Evolutionary conservation across 2,113 vertebrate genomes (phyloP).

Genomic region (Megalops atlanticus): DNA sequence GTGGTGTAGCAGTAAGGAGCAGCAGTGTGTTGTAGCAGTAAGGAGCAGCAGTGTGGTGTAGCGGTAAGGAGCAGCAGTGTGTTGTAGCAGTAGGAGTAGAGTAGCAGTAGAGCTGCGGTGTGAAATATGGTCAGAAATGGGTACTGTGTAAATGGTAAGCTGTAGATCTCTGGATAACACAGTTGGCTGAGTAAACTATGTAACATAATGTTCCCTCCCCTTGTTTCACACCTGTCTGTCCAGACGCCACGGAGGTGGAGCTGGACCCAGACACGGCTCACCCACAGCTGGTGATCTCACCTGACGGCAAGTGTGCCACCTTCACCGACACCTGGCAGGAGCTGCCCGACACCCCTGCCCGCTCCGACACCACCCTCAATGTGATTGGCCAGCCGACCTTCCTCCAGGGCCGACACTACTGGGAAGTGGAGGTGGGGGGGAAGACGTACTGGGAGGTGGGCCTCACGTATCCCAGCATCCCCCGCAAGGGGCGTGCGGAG

Average conservation of each 20-base stretch:
- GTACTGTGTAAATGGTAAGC: too few species aligned
- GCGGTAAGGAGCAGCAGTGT: too few species aligned
- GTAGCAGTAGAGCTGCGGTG: too few species aligned
- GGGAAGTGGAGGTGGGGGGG: constrained; percentile 82
- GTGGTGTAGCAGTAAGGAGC: too few species aligned
- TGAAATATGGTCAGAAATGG: too few species aligned
- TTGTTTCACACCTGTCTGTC: constrained; percentile 22
- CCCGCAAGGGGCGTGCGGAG: constrained; percentile 79
- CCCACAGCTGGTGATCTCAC: constrained; percentile 70
- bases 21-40: too few species aligned
- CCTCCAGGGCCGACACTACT: constrained; percentile 79
- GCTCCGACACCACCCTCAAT: constrained; percentile 84
- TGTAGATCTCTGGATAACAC: too few species aligned
- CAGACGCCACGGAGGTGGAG: constrained; percentile 66
- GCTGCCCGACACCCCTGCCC: constrained; percentile 67
- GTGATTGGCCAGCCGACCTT: constrained; percentile 75
- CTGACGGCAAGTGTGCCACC: constrained; percentile 59
- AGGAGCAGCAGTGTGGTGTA: too few species aligned
- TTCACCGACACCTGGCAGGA: constrained; percentile 71
- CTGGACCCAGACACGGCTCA: constrained; percentile 72
- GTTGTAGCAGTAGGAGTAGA: too few species aligned
- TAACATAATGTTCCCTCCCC: too few species aligned
- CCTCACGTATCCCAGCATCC: constrained; percentile 74
- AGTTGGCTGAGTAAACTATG: too few species aligned
- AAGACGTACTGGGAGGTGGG: constrained; percentile 88